Percentiles rank a stretch among this genome's conserved stretches.
These are phyloP conservation scores for Neoscelio sp. DNA, from an alignment of 2,888 invertebrate genomes.

Conservation along the genomic window DNA sequence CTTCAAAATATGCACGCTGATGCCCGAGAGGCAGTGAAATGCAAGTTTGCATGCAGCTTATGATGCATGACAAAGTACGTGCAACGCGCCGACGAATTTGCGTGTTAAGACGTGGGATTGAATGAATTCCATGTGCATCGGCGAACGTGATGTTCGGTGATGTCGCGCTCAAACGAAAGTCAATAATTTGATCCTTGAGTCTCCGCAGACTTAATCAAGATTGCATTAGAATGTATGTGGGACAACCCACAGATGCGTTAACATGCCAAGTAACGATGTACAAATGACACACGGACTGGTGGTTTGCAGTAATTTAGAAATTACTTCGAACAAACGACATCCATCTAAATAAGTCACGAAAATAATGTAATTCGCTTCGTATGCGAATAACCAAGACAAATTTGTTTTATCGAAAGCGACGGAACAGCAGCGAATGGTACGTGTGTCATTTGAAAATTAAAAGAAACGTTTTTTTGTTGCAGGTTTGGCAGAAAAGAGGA, in stretches of 20 bases:
- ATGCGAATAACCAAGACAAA: no score
- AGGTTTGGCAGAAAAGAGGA: conserved; percentile 87
- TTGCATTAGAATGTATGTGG: not conserved
- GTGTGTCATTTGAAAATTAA: conserved; percentile 33
- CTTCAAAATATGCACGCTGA: conserved; percentile 19
- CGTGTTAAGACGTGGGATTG: conserved; percentile 29
- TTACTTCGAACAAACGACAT: no score
- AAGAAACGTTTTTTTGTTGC: conserved; percentile 67
- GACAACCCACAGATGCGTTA: conserved; percentile 9
- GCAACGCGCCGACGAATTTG: conserved; percentile 27
- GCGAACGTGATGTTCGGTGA: conserved; percentile 30
- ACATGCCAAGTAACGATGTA: no score
- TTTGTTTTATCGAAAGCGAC: not conserved
- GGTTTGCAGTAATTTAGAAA: no score
- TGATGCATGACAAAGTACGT: conserved; percentile 40
- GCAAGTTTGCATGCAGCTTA: conserved; percentile 34
- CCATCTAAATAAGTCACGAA: no score
- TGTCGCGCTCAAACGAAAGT: conserved; percentile 27
- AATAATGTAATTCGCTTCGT: no score
- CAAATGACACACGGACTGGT: no score
- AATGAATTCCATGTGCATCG: conserved; percentile 44
- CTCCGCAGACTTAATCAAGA: not conserved
- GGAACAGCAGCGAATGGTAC: no score
- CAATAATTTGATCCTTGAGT: conserved; percentile 14
- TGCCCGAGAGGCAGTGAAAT: conserved; percentile 23